Percentiles rank a stretch among this genome's conserved stretches.
Evolutionary conservation across 2,888 invertebrate genomes (phyloP).

Genomic region (Diarsia rubi): DNA sequence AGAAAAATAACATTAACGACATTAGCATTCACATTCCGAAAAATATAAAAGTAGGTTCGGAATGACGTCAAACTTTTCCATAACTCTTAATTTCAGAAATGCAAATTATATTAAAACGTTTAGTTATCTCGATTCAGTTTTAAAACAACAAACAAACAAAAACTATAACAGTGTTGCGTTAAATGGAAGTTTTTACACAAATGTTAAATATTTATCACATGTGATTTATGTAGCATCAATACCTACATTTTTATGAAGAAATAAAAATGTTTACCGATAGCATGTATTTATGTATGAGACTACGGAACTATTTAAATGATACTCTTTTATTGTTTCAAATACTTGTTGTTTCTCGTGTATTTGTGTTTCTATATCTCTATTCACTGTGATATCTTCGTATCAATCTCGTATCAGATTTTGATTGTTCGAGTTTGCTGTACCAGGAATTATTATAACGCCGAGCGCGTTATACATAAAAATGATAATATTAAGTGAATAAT

Average conservation of each 20-base stretch:
- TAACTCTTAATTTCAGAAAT: slow-evolving; percentile 9
- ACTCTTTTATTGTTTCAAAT: slow-evolving; percentile 49
- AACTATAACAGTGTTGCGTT: slow-evolving; percentile 28
- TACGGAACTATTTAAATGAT: slow-evolving; percentile 49
- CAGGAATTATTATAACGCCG: slow-evolving; percentile 33
- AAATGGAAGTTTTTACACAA: slow-evolving; percentile 40
- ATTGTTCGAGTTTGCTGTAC: slow-evolving; percentile 24
- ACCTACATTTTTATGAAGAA: slow-evolving; percentile 59
- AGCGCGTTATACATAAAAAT: too few relatives aligned
- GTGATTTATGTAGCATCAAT: slow-evolving; percentile 55
- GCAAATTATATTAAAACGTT: slow-evolving; percentile 10
- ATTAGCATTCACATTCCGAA: slow-evolving; percentile 23
- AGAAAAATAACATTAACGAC: slow-evolving; percentile 11
- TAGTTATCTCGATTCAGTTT: slow-evolving; percentile 32
- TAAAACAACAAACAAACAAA: slow-evolving; percentile 18
- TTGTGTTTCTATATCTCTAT: slow-evolving; percentile 21
- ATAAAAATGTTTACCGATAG: slow-evolving; percentile 60
- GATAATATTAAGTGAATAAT: slow-evolving; percentile 49
- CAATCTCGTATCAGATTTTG: slow-evolving; percentile 27
- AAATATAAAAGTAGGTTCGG: slow-evolving; percentile 28
- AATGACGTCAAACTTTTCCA: slow-evolving; percentile 27
- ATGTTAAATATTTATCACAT: slow-evolving; percentile 61
- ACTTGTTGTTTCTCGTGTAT: slow-evolving; percentile 27
- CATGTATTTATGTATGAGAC: slow-evolving; percentile 48
- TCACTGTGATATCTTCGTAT: slow-evolving; percentile 30